Percentiles rank a stretch among this genome's conserved stretches.
phyloP scores from a whole-genome alignment of 2,888 invertebrate species.

The Drosophila engyochracea region DNA sequence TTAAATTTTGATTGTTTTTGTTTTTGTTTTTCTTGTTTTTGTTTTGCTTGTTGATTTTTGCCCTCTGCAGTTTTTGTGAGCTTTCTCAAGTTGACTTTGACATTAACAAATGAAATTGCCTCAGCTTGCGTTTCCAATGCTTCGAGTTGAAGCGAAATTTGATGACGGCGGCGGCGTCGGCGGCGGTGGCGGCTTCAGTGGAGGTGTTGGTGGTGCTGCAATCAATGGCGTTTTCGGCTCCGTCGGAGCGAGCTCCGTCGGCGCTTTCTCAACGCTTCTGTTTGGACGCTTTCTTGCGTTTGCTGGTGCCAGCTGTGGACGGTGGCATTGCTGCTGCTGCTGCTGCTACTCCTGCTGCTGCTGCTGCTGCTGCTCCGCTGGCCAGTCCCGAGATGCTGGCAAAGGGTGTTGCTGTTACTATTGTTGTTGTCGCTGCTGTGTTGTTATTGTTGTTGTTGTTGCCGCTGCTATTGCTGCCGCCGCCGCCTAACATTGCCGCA shows the following conservation, averaged over 20 bases:
- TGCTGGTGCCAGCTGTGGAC: conserved; percentile 70
- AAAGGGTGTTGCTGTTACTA: conserved; percentile 23
- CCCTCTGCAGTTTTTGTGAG: neutral
- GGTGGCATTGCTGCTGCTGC: conserved; percentile 36
- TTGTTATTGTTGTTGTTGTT: conserved; percentile 23
- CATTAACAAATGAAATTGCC: conserved; percentile 68
- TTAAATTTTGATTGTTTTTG: conserved; percentile 49
- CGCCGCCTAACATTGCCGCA: conserved; percentile 74
- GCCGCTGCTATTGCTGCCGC: conserved; percentile 19
- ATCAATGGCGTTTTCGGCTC: neutral
- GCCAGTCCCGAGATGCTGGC: conserved; percentile 10
- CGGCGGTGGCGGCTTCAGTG: conserved; percentile 5
- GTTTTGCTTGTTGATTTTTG: conserved; percentile 14
- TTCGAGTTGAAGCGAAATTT: conserved; percentile 74
- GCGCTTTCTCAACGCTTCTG: conserved; percentile 83
- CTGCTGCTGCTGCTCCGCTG: conserved; percentile 20
- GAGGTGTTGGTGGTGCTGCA: conserved; percentile 7
- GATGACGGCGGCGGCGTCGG: conserved; percentile 50
- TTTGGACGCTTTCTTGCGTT: conserved; percentile 83
- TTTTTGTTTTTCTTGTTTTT: neutral
- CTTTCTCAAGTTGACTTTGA: conserved; percentile 48
- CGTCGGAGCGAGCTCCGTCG: conserved; percentile 3
- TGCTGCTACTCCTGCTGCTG: conserved; percentile 48
- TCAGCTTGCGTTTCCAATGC: conserved; percentile 72
- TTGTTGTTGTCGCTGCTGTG: conserved; percentile 20